Conservation (phyloP, 2,113 vertebrate genomes). For the Eclectus roratus region DNA sequence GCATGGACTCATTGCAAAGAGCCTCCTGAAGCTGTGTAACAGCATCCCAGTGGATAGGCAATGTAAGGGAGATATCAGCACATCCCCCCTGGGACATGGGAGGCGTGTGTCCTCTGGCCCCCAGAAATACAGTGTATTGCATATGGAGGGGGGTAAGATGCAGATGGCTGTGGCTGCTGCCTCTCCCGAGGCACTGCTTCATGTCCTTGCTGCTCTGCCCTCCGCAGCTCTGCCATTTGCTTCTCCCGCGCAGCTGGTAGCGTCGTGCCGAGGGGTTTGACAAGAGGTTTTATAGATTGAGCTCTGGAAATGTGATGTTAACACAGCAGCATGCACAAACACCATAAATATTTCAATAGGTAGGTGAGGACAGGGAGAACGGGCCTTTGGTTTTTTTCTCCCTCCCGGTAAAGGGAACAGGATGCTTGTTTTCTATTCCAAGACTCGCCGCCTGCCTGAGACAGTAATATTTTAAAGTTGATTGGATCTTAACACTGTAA, state of each 20-base stretch:
- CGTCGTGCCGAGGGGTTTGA: background rate
- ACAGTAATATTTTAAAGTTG: conserved; percentile 70
- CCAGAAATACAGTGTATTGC: background rate
- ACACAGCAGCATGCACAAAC: background rate
- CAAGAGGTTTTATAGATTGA: background rate
- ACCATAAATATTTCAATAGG: conserved; percentile 40
- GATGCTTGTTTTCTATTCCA: conserved; percentile 62
- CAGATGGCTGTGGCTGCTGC: background rate
- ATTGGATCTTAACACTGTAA: conserved; percentile 72
- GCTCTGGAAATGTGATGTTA: background rate
- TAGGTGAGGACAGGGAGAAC: conserved; percentile 31
- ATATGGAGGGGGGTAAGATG: background rate
- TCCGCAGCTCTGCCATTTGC: background rate
- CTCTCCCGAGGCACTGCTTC: background rate
- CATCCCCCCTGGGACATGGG: rapidly evolving
- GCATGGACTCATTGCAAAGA: rapidly evolving
- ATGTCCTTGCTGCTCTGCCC: background rate
- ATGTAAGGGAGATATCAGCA: rapidly evolving
- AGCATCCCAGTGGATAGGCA: rapidly evolving
- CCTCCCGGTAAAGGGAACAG: conserved; percentile 42
- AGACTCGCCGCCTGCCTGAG: conserved; percentile 37
- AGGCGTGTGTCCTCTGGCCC: background rate
- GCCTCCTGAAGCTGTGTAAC: background rate
- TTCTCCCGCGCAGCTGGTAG: rapidly evolving
- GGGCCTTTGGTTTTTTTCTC: background rate